Conservation (phyloP, 2,113 vertebrate genomes). For the Carassius carassius region DNA sequence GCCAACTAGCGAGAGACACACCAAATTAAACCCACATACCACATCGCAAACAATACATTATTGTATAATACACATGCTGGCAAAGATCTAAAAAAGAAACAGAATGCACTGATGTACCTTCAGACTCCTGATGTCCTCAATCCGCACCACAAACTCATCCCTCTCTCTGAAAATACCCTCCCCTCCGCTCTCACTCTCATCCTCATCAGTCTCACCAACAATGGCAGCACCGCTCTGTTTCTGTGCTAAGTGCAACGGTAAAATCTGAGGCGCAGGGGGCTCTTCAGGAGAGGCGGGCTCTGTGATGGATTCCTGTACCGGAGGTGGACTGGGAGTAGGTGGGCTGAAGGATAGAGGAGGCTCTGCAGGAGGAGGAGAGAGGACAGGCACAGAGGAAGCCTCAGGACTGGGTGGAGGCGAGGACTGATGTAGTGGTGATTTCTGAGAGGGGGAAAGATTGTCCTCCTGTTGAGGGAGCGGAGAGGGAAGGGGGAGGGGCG, state of each 20-base stretch:
- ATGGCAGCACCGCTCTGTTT: conserved; percentile 90
- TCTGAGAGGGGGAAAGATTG: conserved; percentile 34
- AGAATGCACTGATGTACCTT: neutral
- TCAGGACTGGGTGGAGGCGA: conserved; percentile 45
- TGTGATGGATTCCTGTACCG: conserved; percentile 65
- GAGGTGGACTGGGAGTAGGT: conserved; percentile 56
- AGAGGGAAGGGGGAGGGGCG: conserved; percentile 56
- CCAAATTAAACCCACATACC: neutral
- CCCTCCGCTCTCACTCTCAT: conserved; percentile 87
- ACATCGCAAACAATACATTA: neutral
- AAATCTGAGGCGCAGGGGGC: conserved; percentile 72
- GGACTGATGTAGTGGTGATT: conserved; percentile 54
- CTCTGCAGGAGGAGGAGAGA: conserved; percentile 56
- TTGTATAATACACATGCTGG: neutral
- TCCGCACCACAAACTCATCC: conserved; percentile 90
- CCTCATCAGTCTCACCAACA: conserved; percentile 87
- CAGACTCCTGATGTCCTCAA: conserved; percentile 87
- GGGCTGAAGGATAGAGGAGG: conserved; percentile 22
- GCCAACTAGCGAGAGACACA: conserved; percentile 74
- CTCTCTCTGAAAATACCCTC: conserved; percentile 91
- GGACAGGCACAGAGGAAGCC: conserved; percentile 35
- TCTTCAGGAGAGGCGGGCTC: conserved; percentile 73
- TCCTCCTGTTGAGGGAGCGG: conserved; percentile 70
- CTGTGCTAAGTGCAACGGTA: conserved; percentile 86
- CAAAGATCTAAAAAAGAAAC: neutral